phyloP scores from a whole-genome alignment of 1,140 invertebrate species.

The Hestina assimilis region DNA sequence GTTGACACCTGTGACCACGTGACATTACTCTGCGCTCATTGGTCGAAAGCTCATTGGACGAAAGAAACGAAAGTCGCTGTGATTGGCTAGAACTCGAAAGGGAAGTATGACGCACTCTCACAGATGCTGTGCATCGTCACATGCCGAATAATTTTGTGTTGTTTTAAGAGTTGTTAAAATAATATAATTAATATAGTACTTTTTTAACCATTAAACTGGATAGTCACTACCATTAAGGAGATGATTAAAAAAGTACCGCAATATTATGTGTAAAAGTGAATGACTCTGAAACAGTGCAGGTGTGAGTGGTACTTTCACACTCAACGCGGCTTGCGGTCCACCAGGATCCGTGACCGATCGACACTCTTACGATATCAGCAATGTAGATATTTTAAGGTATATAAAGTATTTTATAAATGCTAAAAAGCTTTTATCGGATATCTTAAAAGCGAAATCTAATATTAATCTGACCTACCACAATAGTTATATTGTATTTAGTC shows the following conservation, averaged over 20 bases:
- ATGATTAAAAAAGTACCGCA: constrained; percentile 25
- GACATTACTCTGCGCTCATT: too few relatives aligned
- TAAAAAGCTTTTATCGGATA: not conserved
- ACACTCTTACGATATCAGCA: constrained; percentile 3
- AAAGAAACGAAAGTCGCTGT: too few relatives aligned
- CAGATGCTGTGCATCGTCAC: too few relatives aligned
- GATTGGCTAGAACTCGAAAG: too few relatives aligned
- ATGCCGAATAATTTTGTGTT: too few relatives aligned
- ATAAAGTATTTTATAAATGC: not conserved
- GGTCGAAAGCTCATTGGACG: too few relatives aligned
- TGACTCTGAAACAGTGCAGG: constrained; percentile 52
- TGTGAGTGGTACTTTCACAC: constrained; percentile 65
- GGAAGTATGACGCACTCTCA: too few relatives aligned
- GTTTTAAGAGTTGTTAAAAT: too few relatives aligned
- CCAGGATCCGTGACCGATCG: constrained; percentile 5
- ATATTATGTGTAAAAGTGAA: constrained; percentile 47
- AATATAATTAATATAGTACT: too few relatives aligned
- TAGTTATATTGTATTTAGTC: constrained; percentile 3
- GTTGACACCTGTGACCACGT: too few relatives aligned
- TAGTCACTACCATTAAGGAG: not conserved
- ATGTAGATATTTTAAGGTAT: not conserved
- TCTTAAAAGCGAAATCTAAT: constrained; percentile 3
- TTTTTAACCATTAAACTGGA: too few relatives aligned
- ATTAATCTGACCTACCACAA: constrained; percentile 29
- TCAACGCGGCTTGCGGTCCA: constrained; percentile 31